These are phyloP conservation scores for Gnathonemus echidnorhynchus DNA, from an alignment of 2,113 vertebrate genomes.

Conservation along the genomic window DNA sequence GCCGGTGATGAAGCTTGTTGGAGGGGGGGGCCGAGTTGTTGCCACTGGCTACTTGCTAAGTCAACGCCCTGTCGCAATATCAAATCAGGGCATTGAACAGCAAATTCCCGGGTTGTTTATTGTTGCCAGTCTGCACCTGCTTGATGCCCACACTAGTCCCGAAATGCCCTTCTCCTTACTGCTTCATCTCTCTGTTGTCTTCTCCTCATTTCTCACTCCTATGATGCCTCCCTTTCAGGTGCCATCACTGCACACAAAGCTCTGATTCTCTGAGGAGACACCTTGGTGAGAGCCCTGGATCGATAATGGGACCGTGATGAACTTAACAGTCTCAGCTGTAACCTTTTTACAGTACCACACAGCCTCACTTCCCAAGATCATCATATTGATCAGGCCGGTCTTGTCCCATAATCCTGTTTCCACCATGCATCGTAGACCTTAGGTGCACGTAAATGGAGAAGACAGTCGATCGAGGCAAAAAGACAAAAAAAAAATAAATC, in stretches of 20 bases:
- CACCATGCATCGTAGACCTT: conserved; percentile 37
- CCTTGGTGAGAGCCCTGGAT: conserved; percentile 48
- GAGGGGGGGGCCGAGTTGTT: neutral
- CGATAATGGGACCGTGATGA: conserved; percentile 48
- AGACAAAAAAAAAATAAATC: neutral
- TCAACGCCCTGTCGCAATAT: neutral
- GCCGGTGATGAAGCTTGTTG: neutral
- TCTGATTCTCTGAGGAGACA: conserved; percentile 48
- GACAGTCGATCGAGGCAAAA: conserved; percentile 19
- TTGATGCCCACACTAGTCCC: neutral
- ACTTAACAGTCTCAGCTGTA: conserved; percentile 52
- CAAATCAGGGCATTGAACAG: no score
- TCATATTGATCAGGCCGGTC: conserved; percentile 47
- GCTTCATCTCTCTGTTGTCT: neutral
- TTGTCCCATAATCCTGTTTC: conserved; percentile 37
- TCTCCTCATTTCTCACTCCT: neutral
- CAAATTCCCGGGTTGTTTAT: no score
- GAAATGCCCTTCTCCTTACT: neutral
- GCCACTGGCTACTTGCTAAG: neutral
- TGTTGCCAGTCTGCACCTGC: neutral
- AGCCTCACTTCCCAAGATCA: conserved; percentile 47
- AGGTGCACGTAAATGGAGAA: conserved; percentile 31
- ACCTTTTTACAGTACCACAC: conserved; percentile 47
- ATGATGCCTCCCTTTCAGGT: conserved; percentile 13
- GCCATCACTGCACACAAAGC: conserved; percentile 43